These are phyloP conservation scores for Tanypteryx hageni DNA, from an alignment of 2,888 invertebrate genomes.

Conservation along the genomic window DNA sequence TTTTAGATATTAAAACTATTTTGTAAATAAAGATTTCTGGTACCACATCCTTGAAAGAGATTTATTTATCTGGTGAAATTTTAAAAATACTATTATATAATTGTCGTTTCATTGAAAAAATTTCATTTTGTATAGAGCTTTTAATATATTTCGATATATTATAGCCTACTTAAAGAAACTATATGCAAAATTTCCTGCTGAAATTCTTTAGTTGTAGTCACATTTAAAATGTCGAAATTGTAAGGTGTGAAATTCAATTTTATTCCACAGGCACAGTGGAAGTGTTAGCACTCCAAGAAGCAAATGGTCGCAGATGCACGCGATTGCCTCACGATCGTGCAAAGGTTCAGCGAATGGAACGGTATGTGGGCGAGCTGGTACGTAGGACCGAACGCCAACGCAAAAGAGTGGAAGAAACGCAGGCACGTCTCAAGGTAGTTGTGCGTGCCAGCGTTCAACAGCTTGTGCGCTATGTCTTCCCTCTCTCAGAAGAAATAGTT, in stretches of 20 bases:
- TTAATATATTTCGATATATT: no score
- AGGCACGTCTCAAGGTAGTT: slow-evolving; percentile 79
- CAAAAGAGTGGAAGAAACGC: slow-evolving; percentile 76
- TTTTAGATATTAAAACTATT: no score
- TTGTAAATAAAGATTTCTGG: no score
- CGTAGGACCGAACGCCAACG: slow-evolving; percentile 77
- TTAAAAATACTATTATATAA: no score
- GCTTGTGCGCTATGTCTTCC: slow-evolving; percentile 83
- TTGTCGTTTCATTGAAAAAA: no score
- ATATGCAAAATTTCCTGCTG: not conserved
- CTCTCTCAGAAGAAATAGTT: slow-evolving; percentile 77
- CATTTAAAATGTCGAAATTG: not conserved
- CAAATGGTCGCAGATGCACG: slow-evolving; percentile 74
- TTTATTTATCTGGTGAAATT: no score
- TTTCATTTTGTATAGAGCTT: no score
- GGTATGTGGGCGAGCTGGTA: slow-evolving; percentile 77
- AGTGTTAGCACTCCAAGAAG: slow-evolving; percentile 73
- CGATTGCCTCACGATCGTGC: slow-evolving; percentile 81
- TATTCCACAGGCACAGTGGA: slow-evolving; percentile 72
- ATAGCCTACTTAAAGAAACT: no score
- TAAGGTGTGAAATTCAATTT: not conserved
- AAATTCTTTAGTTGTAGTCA: not conserved
- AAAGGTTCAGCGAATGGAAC: slow-evolving; percentile 80
- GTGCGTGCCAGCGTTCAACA: slow-evolving; percentile 80
- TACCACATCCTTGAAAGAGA: no score